These are phyloP conservation scores for Protobothrops flavoviridis DNA, from an alignment of 2,113 vertebrate genomes.

Conservation along the genomic window DNA sequence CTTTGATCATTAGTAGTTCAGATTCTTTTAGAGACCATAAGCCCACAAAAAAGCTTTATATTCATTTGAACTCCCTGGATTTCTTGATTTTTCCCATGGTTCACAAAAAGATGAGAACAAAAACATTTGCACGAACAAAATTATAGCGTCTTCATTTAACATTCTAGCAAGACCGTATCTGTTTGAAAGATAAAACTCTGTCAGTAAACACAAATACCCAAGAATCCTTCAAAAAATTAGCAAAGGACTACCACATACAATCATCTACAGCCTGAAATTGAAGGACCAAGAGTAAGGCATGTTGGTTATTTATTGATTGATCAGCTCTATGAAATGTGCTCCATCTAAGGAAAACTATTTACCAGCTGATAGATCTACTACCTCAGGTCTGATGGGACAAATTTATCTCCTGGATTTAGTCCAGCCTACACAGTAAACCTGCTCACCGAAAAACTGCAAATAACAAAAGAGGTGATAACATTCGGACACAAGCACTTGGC, in stretches of 20 bases:
- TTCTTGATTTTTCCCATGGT: too few species aligned
- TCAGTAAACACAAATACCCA: not conserved
- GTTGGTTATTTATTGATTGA: not conserved
- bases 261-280: not conserved
- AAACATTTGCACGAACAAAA: not conserved
- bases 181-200: not conserved
- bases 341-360: not conserved
- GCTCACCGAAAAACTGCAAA: not conserved
- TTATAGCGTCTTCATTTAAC: not conserved
- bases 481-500: not conserved
- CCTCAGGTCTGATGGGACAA: not conserved
- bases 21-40: too few species aligned
- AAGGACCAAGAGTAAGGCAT: not conserved
- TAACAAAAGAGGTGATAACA: not conserved
- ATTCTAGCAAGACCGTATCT: not conserved
- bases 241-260: not conserved
- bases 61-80: too few species aligned
- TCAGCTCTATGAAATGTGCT: not conserved
- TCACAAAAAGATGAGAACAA: not conserved
- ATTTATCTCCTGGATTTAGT: not conserved
- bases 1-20: too few species aligned
- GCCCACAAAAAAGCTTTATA: too few species aligned
- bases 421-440: not conserved
- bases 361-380: not conserved
- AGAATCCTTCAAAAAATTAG: not conserved